A percentile compares a stretch with the other conserved stretches of the same genome.
phyloP scores from a whole-genome alignment of 2,113 vertebrate genomes.

The Ptyas mucosa region DNA sequence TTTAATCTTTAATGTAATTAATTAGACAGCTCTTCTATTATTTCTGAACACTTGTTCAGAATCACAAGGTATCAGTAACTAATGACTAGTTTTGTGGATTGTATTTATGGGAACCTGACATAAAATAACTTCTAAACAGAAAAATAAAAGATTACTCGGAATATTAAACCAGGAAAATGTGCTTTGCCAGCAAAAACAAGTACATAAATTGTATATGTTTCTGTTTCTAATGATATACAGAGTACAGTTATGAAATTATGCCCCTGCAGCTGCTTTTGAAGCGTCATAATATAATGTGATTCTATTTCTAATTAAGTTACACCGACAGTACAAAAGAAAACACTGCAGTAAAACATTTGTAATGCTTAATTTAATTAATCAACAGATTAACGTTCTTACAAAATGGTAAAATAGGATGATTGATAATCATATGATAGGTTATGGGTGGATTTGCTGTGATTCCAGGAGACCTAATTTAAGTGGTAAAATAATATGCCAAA shows the following conservation, averaged over 20 bases:
- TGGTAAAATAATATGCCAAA: neutral
- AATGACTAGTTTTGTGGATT: neutral
- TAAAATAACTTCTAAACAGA: conserved; percentile 9
- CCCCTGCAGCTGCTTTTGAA: neutral
- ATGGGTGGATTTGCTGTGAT: conserved; percentile 6
- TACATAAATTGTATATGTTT: conserved; percentile 12
- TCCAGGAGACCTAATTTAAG: neutral
- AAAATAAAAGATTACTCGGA: neutral
- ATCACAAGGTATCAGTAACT: neutral
- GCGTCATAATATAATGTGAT: conserved; percentile 33
- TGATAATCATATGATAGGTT: conserved; percentile 23
- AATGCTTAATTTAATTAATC: conserved; percentile 6
- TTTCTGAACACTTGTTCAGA: neutral
- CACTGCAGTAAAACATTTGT: conserved; percentile 33
- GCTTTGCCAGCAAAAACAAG: conserved; percentile 2
- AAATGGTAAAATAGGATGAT: neutral
- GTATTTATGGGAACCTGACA: neutral
- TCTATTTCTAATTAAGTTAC: conserved; percentile 22
- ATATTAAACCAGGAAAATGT: neutral
- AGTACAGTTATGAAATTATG: conserved; percentile 37
- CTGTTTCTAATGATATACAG: conserved; percentile 26
- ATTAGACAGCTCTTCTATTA: neutral
- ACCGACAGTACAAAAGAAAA: neutral
- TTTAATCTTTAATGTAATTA: neutral
- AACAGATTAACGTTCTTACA: conserved; percentile 16